These are phyloP conservation scores for Nysson spinosus DNA, from an alignment of 2,888 invertebrate genomes.

Conservation along the genomic window DNA sequence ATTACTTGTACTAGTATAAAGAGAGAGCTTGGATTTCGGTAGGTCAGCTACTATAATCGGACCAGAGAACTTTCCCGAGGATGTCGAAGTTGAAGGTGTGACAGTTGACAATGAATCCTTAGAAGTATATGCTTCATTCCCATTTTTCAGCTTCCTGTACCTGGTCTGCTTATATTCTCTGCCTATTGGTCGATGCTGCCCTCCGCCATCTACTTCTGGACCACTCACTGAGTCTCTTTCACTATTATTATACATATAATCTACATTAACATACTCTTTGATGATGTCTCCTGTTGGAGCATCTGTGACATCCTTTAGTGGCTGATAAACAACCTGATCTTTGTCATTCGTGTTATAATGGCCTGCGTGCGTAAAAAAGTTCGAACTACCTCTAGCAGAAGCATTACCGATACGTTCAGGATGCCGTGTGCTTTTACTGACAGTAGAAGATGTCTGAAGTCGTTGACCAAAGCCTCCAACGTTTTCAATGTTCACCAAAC, in stretches of 20 bases:
- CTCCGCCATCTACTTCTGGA: background rate
- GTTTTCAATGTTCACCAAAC: slow-evolving; percentile 2
- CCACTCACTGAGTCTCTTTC: background rate
- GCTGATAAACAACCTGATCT: too few species aligned
- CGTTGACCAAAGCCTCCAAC: slow-evolving; percentile 36
- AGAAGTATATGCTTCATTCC: background rate
- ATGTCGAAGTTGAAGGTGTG: background rate
- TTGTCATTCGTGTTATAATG: too few species aligned
- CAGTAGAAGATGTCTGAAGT: background rate
- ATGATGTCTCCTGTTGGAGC: too few species aligned
- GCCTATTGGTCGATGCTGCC: background rate
- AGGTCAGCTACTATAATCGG: slow-evolving; percentile 72
- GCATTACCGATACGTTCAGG: background rate
- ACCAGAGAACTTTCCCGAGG: slow-evolving; percentile 53
- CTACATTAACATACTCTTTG: background rate
- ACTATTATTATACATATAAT: background rate
- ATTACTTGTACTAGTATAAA: background rate
- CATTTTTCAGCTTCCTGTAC: background rate
- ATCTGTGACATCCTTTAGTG: too few species aligned
- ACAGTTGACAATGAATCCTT: background rate
- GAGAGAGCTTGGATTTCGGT: slow-evolving; percentile 16
- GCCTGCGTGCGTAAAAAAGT: too few species aligned
- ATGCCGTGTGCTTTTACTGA: background rate
- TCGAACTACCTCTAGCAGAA: background rate
- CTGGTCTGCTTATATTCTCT: background rate